Conservation (phyloP, 2,888 invertebrate species). For the Ormyrus nitidulus region DNA sequence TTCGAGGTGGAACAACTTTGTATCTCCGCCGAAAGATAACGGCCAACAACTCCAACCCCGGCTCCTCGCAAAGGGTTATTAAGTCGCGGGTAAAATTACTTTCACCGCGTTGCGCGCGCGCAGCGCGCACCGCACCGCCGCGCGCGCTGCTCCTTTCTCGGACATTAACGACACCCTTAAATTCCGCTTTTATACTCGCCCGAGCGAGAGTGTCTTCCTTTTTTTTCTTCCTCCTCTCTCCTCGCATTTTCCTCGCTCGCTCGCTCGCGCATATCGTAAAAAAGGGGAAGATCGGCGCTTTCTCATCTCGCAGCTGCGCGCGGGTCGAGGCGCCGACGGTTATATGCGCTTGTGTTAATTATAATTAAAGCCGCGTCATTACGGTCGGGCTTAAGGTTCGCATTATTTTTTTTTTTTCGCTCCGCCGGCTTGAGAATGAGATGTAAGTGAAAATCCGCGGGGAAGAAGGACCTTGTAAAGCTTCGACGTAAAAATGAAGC, state of each 20-base stretch:
- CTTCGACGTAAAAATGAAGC: no score
- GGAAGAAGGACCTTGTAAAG: no score
- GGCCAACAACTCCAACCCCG: not conserved
- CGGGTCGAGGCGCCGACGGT: not conserved
- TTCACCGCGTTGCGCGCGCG: not conserved
- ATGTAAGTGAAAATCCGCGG: no score
- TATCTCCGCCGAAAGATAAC: not conserved
- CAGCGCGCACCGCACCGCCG: not conserved
- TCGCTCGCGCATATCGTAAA: not conserved
- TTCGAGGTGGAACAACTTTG: not conserved
- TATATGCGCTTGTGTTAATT: conserved; percentile 9
- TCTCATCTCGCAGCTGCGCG: not conserved
- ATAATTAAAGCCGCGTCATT: conserved; percentile 15
- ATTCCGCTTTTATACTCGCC: conserved; percentile 1
- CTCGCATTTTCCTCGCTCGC: not conserved
- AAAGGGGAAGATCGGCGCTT: conserved; percentile 3
- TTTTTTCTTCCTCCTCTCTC: conserved; percentile 6
- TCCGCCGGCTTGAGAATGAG: no score
- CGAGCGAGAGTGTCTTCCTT: not conserved
- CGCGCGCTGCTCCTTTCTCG: not conserved
- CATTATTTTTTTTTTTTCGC: not conserved
- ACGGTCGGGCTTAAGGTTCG: not conserved
- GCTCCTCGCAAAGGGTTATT: conserved; percentile 30
- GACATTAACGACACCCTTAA: conserved; percentile 42
- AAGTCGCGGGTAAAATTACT: conserved; percentile 46